These are phyloP conservation scores for Kryphioiulus occultus DNA, from an alignment of 2,888 invertebrate genomes.

Conservation along the genomic window DNA sequence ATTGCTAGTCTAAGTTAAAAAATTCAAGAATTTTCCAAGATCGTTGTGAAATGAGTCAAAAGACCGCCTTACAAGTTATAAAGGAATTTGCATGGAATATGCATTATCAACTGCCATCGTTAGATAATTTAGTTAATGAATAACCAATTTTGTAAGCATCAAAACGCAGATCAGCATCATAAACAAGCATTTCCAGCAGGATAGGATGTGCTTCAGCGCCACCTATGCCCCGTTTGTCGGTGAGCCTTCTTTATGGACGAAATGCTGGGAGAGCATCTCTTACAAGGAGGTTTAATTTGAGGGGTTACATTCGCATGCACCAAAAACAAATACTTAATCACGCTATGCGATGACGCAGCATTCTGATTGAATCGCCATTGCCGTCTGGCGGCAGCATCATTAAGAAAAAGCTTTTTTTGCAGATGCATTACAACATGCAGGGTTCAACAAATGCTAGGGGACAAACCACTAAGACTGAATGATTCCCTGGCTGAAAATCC, in stretches of 20 bases:
- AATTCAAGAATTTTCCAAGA: too few relatives aligned
- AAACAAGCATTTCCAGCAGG: not conserved
- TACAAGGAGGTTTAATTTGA: constrained; percentile 15
- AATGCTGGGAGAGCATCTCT: not conserved
- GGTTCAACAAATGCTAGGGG: constrained; percentile 15
- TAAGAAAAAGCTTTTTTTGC: not conserved
- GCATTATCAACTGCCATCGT: not conserved
- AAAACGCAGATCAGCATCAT: not conserved
- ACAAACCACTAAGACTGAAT: constrained; percentile 1
- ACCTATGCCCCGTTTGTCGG: not conserved
- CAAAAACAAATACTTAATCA: constrained; percentile 23
- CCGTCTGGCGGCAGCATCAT: constrained; percentile 23
- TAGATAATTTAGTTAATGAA: constrained; percentile 12
- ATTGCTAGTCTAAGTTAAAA: too few relatives aligned
- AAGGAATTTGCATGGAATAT: too few relatives aligned
- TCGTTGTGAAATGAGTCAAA: too few relatives aligned
- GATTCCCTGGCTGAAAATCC: constrained; percentile 7
- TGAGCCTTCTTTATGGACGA: not conserved
- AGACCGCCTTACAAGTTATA: too few relatives aligned
- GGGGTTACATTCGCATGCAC: constrained; percentile 23
- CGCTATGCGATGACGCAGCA: constrained; percentile 2
- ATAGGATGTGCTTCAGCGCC: not conserved
- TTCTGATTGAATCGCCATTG: constrained; percentile 23
- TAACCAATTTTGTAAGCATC: not conserved
- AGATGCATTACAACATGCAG: constrained; percentile 23